Percentiles rank a stretch among this genome's conserved stretches.
Evolutionary conservation across 2,113 vertebrate genomes (phyloP).

Genomic region (Cyrtonyx montezumae): DNA sequence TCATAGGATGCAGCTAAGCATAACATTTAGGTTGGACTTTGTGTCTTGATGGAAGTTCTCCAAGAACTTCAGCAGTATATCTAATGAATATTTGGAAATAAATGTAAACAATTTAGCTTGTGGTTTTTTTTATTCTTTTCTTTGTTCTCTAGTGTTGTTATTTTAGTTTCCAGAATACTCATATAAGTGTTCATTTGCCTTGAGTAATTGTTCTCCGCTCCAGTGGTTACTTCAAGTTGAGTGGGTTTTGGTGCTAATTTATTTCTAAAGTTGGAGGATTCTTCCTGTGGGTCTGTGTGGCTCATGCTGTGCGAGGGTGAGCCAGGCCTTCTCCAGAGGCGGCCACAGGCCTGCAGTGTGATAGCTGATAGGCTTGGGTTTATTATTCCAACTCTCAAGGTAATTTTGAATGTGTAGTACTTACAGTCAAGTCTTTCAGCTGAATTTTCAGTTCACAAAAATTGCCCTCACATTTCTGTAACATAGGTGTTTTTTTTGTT

Average conservation of each 20-base stretch:
- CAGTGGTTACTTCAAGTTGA: conserved; percentile 45
- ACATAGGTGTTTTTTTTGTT: not conserved
- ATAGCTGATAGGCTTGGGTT: not conserved
- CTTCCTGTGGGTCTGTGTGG: conserved; percentile 37
- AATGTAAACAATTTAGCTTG: not conserved
- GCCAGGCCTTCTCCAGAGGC: not conserved
- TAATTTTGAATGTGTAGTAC: not conserved
- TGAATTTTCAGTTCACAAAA: not conserved
- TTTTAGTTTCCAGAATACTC: conserved; percentile 28
- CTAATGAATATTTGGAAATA: not conserved
- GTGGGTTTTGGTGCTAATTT: conserved; percentile 53
- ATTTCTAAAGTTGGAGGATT: conserved; percentile 50
- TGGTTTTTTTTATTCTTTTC: fast-evolving
- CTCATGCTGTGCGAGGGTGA: conserved; percentile 22
- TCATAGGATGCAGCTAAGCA: fast-evolving
- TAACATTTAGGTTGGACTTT: not conserved
- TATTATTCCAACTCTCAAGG: not conserved
- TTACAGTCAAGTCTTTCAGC: conserved; percentile 5
- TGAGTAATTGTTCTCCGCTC: conserved; percentile 31
- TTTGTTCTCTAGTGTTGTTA: not conserved
- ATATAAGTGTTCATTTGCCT: conserved; percentile 24
- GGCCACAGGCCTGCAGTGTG: not conserved
- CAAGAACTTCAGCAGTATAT: not conserved
- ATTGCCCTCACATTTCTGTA: not conserved
- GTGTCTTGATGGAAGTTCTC: not conserved